Base-by-base conservation (phyloP, 2,113 vertebrate genomes). In the Merops nubicus region DNA sequence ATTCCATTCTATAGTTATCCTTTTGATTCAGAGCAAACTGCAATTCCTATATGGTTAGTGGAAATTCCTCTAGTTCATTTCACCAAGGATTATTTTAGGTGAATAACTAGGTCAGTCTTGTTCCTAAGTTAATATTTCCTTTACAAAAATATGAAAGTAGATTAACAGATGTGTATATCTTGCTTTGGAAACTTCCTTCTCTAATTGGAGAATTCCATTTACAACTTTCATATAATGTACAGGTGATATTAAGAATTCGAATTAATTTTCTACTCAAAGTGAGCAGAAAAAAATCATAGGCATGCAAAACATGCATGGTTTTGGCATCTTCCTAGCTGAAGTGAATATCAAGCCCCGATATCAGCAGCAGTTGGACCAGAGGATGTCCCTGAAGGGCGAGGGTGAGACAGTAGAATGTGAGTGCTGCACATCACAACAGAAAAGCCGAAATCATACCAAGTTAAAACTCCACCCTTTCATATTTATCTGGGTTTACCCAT, bases 221-320 rank as follows among this genome's bases (percentile, higher is more conserved):
- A 77, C 29, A 73, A 53, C 40, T 89, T 60, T 34, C 77, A 89
- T 75, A 64, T 79, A 17, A 29, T 2, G 9, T 53, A 64, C 16
- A 33, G 67, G 53, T 87, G 45, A 85, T 88, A 23, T 85, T n/a
- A n/a, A n/a, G n/a, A n/a, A 81, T 20, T 73, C 60, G 31, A 82
- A 82, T 26, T 79, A 36, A 31, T 33, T n/a, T n/a, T n/a, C n/a
- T n/a, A n/a, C 82, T 50, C 51, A 74, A 65, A 78, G 40, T 4
- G 20, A 95, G 54, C 17, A n/a, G 80, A 51, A 89, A 91, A 53
- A 90, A 90, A 9, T 76, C 31, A 56, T 81, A 43, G 56, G 34
- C 16, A 22, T 8, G 8, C 1, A 5, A 88, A 11, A 73, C 0
- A 0, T 12, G 31, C 11, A 6, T 13, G 28, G 6, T 29, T 83